Percentiles rank a stretch among this genome's conserved stretches.
Evolutionary conservation across 1,140 invertebrate species (phyloP).

Genomic region (Sarcophaga peregrina): DNA sequence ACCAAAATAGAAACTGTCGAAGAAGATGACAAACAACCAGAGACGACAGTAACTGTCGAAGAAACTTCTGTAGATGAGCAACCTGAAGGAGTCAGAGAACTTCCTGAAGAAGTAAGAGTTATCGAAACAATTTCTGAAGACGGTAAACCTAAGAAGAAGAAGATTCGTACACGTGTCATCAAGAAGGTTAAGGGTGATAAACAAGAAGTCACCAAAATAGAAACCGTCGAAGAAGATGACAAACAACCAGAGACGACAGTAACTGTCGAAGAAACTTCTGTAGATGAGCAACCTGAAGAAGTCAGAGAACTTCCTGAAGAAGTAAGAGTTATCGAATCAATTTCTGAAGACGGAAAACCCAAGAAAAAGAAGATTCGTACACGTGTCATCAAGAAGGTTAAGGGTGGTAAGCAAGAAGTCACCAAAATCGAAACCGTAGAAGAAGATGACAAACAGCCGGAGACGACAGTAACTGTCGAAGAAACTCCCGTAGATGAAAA

Average conservation of each 20-base stretch:
- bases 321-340: constrained; percentile 49
- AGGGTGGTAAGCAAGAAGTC: constrained; percentile 60
- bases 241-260: constrained; percentile 58
- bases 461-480: constrained; percentile 37
- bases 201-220: constrained; percentile 61
- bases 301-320: constrained; percentile 53
- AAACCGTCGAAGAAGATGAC: constrained; percentile 61
- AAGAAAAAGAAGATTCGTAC: constrained; percentile 55
- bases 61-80: constrained; percentile 44
- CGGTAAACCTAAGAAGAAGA: constrained; percentile 59
- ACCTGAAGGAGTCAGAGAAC: constrained; percentile 45
- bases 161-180: constrained; percentile 62
- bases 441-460: constrained; percentile 53
- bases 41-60: constrained; percentile 43
- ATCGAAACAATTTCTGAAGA: constrained; percentile 51
- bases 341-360: constrained; percentile 53
- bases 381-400: constrained; percentile 52
- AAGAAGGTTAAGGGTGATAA: constrained; percentile 59
- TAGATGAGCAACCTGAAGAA: constrained; percentile 47
- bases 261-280: constrained; percentile 48
- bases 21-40: too few relatives aligned
- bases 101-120: constrained; percentile 49
- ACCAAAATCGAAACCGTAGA: constrained; percentile 64
- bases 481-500: too few relatives aligned
- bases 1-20: too few relatives aligned